Conservation (phyloP, 2,888 invertebrate genomes). For the Heliconius ethilla region DNA sequence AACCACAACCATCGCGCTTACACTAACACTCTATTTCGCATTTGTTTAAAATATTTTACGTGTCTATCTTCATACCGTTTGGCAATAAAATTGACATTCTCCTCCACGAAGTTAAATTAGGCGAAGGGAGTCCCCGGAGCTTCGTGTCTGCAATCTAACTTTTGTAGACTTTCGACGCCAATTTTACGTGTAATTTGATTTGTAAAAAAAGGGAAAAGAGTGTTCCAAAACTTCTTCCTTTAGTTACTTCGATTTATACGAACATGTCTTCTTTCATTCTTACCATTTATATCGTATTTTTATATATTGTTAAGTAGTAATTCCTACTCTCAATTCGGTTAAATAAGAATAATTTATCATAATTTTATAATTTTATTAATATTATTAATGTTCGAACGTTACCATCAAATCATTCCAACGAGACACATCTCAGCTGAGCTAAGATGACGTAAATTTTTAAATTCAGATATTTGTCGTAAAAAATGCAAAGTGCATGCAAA, state of each 20-base stretch:
- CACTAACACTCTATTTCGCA: not conserved
- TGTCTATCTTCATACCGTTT: not conserved
- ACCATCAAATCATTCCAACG: not conserved
- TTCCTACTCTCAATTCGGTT: not conserved
- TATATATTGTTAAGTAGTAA: not conserved
- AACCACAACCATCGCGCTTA: not conserved
- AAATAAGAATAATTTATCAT: not conserved
- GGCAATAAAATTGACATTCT: slow-evolving; percentile 31
- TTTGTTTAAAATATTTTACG: not conserved
- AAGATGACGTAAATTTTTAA: slow-evolving; percentile 22
- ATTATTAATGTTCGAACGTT: not conserved
- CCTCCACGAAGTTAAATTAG: slow-evolving; percentile 35
- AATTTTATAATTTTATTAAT: not conserved
- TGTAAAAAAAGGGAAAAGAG: slow-evolving; percentile 11
- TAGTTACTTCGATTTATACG: slow-evolving; percentile 4
- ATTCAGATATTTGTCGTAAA: slow-evolving; percentile 6
- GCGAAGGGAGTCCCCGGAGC: slow-evolving; percentile 27
- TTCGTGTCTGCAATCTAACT: slow-evolving; percentile 25
- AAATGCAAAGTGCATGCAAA: not conserved
- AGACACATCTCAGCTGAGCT: not conserved
- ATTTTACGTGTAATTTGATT: slow-evolving; percentile 32
- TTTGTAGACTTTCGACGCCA: slow-evolving; percentile 22
- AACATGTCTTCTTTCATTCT: not conserved
- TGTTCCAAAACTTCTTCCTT: slow-evolving; percentile 9
- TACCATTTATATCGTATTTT: not conserved